Conservation (phyloP, 2,113 vertebrate species). For the Cervus canadensis region DNA sequence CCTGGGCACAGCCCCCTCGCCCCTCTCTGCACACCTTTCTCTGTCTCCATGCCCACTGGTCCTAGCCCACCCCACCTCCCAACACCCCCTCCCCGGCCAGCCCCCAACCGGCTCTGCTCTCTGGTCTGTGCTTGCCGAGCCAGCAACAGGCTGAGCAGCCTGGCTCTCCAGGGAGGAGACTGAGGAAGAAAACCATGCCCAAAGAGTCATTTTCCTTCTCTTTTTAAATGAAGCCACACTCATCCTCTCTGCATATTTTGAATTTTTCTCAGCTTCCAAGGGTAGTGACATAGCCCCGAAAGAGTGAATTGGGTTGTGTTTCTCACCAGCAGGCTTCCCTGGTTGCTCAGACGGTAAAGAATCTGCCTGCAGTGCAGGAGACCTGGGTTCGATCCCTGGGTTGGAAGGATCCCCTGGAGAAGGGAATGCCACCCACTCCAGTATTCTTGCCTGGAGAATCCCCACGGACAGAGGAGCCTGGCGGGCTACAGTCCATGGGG, state of each 20-base stretch:
- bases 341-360: not conserved
- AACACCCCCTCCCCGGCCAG: not conserved
- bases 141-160: not conserved
- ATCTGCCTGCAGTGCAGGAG: not conserved
- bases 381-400: not conserved
- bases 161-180: not conserved
- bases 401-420: not conserved
- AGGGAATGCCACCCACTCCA: not conserved
- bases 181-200: not conserved
- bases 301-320: not conserved
- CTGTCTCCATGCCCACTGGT: rapidly evolving
- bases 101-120: not conserved
- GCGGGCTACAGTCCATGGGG: not conserved
- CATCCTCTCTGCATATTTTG: constrained; percentile 35
- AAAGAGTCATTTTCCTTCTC: not conserved
- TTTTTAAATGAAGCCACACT: not conserved
- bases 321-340: not conserved
- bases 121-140: not conserved
- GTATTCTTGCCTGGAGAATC: not conserved
- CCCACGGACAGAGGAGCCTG: not conserved
- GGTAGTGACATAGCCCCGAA: not conserved
- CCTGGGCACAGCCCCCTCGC: not conserved
- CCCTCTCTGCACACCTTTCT: not conserved
- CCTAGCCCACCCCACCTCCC: rapidly evolving
- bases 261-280: constrained; percentile 49